A percentile compares a stretch with the other conserved stretches of the same genome.
Evolutionary conservation across 2,797 vertebrate species (phyloP).

Genomic region (Crax fasciolata): DNA sequence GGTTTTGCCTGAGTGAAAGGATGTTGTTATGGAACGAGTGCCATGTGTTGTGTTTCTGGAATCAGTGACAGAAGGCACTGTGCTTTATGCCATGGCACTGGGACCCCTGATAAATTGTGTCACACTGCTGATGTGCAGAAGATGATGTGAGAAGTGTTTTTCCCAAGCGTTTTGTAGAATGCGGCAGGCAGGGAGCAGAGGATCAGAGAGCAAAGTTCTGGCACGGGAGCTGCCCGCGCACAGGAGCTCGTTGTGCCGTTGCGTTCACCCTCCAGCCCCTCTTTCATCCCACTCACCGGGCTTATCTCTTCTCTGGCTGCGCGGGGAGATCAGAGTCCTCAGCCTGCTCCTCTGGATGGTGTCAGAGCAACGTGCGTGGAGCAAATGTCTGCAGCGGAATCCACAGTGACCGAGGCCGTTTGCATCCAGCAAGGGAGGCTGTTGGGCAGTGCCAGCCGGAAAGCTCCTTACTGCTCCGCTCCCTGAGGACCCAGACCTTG

Average conservation of each 20-base stretch:
- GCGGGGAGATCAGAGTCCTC: constrained; percentile 39
- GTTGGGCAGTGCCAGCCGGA: constrained; percentile 39
- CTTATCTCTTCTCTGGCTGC: constrained; percentile 43
- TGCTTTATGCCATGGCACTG: constrained; percentile 39
- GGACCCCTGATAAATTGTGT: constrained; percentile 55
- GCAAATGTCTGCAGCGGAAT: constrained; percentile 50
- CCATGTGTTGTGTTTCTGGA: constrained; percentile 3
- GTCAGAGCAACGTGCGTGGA: neutral
- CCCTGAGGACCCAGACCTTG: constrained; percentile 22
- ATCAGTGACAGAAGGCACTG: neutral
- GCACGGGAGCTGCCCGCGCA: neutral
- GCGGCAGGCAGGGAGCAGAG: neutral
- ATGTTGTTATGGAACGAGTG: neutral
- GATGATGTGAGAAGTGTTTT: constrained; percentile 27
- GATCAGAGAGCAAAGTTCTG: neutral
- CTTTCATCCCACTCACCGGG: neutral
- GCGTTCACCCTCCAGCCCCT: neutral
- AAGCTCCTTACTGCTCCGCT: constrained; percentile 67
- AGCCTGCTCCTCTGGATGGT: neutral
- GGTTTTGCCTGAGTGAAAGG: neutral
- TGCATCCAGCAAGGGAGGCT: neutral
- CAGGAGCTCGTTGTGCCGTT: neutral
- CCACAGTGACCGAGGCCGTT: neutral
- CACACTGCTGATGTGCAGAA: constrained; percentile 22
- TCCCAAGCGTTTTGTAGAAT: neutral